phyloP scores from a whole-genome alignment of 2,797 vertebrate species.

The Hydrolagus colliei region DNA sequence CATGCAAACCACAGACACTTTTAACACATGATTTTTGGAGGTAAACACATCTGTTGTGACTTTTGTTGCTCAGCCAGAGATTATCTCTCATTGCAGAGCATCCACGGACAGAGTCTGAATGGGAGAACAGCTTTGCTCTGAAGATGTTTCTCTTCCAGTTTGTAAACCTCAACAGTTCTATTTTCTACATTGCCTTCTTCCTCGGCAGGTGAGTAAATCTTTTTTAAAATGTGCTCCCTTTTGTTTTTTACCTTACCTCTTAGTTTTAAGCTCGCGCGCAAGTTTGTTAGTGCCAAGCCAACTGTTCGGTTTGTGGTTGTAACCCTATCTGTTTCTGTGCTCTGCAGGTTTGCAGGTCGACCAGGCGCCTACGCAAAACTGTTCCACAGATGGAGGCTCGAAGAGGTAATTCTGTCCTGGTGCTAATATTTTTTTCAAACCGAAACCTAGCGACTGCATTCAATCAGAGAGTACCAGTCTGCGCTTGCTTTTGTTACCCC shows the following conservation, averaged over 20 bases:
- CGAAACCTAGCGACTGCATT: background rate
- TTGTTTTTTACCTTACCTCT: too few relatives aligned
- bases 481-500: too few relatives aligned
- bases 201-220: slow-evolving; percentile 76
- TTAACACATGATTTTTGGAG: background rate
- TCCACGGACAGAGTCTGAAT: slow-evolving; percentile 92
- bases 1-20: background rate
- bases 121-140: slow-evolving; percentile 97
- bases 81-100: slow-evolving; percentile 66
- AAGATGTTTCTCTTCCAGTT: slow-evolving; percentile 99
- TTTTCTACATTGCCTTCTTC: slow-evolving; percentile 97
- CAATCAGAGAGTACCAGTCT: background rate
- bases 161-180: slow-evolving; percentile 97
- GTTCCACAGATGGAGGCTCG: slow-evolving; percentile 93
- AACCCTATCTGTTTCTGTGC: background rate
- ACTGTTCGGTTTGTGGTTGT: background rate
- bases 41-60: background rate
- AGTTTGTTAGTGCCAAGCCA: too few relatives aligned
- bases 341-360: slow-evolving; percentile 83
- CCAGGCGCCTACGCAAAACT: slow-evolving; percentile 98
- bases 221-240: slow-evolving; percentile 21
- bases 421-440: background rate
- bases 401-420: slow-evolving; percentile 72
- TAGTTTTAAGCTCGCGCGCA: too few relatives aligned
- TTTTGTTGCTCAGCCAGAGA: background rate